phyloP scores from a whole-genome alignment of 2,797 vertebrate genomes.

The Petrocephalus sullivani region DNA sequence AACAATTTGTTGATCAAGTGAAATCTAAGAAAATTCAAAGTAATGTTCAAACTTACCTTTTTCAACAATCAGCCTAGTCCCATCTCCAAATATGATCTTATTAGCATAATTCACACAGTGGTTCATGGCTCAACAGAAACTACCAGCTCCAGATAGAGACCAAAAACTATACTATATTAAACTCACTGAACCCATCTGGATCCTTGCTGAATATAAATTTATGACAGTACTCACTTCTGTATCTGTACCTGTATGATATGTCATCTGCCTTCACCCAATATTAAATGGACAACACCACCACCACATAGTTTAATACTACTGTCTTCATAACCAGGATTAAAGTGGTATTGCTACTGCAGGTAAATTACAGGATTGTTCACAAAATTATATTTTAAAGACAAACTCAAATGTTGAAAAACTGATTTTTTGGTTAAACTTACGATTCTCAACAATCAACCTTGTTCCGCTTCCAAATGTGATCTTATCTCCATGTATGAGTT shows the following conservation, averaged over 20 bases:
- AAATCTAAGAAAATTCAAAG: background rate
- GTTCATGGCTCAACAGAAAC: background rate
- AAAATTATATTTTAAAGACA: background rate
- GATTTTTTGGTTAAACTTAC: slow-evolving; percentile 2
- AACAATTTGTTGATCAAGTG: too few relatives aligned
- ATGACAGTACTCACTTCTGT: background rate
- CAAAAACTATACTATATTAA: background rate
- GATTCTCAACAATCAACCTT: background rate
- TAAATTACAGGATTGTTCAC: background rate
- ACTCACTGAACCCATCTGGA: too few relatives aligned
- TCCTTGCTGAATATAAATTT: background rate
- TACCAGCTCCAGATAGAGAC: background rate
- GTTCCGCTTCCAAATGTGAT: background rate
- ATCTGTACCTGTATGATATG: background rate
- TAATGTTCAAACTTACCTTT: slow-evolving; percentile 7
- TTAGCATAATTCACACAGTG: slow-evolving; percentile 22
- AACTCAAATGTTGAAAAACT: background rate
- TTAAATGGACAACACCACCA: background rate
- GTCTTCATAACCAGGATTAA: background rate
- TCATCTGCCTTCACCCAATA: slow-evolving; percentile 4
- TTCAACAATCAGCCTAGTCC: slow-evolving; percentile 16
- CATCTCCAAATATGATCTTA: slow-evolving; percentile 21
- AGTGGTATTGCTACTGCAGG: background rate
- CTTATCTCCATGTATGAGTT: background rate
- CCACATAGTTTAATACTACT: background rate